Base-by-base conservation (phyloP, 2,888 invertebrate genomes). In the Falcaria lacertinaria region DNA sequence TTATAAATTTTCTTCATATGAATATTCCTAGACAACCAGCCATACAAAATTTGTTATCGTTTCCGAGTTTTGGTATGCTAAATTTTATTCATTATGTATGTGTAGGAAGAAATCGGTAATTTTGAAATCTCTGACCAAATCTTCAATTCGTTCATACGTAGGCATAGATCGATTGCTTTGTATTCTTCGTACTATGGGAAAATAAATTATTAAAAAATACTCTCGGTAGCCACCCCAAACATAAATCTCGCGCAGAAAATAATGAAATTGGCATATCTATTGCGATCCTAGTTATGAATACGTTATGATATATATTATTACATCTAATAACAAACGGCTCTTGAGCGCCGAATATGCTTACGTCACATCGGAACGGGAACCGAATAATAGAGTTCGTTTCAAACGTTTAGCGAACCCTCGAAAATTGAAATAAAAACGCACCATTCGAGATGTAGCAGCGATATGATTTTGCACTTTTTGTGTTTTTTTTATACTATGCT, bases 401-500 rank as follows among this genome's bases (percentile, higher is more conserved):
- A 67, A 84, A 80, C 86, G 86, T 87, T 89, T 88, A 89, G 81
- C 80, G 80, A 80, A 86, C 88, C 88, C 88, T 86, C 82, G 72
- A 75, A 85, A 83, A 85, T 83, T 82, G 83, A 83, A 86, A 86
- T 87, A 88, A 88, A 83, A 86, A 81, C 13, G 67, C 70, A 74
- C 74, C 79, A 84, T 85, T 81, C 78, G 85, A 87, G 87, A 86
- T 87, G 85, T 85, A 86, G 82, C 85, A 80, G 82, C 85, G 78
- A 84, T 88, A 87, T 88, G 88, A 88, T 86, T 86, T 86, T 80
- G 88, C 87, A 86, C 74, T 85, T 88, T 85, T 80, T 71, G 66
- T 64, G 61, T 64, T 69, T 48, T 61, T 65, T 70, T 71, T 64
- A 72, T 65, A 63, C 66, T 69, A 65, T 75, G 73, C 78, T 67